Conservation (phyloP, 2,113 vertebrate species). For the Neotoma lepida region DNA sequence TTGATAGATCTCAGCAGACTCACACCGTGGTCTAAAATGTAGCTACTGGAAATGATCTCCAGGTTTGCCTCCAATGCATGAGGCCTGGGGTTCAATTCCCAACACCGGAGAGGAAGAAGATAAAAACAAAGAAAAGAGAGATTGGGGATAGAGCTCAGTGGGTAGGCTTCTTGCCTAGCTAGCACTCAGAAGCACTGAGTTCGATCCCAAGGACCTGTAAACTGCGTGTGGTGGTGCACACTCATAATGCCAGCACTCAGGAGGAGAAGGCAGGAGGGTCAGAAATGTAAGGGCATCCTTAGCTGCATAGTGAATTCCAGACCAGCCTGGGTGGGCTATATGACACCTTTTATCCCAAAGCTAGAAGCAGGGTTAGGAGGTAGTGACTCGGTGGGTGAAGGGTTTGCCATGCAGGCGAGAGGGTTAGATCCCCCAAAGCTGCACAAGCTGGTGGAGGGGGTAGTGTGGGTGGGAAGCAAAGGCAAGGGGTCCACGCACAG, state of each 20-base stretch:
- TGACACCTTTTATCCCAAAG: background rate
- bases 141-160: background rate
- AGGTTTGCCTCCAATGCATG: too few species aligned
- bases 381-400: background rate
- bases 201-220: background rate
- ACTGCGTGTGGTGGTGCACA: background rate
- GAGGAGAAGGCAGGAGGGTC: background rate
- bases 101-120: background rate
- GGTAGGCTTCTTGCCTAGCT: background rate
- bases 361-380: background rate
- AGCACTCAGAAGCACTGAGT: background rate
- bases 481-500: background rate
- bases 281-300: background rate
- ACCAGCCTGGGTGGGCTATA: background rate
- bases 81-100: too few species aligned
- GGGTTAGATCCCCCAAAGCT: background rate
- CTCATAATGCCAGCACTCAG: background rate
- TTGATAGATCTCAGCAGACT: background rate
- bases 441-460: background rate
- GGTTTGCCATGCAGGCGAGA: background rate
- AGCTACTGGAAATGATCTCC: background rate
- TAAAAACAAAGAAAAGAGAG: background rate
- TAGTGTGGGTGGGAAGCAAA: too few species aligned
- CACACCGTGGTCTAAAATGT: background rate
- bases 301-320: background rate